Conservation (phyloP, 2,113 vertebrate genomes). For the Dascyllus trimaculatus region DNA sequence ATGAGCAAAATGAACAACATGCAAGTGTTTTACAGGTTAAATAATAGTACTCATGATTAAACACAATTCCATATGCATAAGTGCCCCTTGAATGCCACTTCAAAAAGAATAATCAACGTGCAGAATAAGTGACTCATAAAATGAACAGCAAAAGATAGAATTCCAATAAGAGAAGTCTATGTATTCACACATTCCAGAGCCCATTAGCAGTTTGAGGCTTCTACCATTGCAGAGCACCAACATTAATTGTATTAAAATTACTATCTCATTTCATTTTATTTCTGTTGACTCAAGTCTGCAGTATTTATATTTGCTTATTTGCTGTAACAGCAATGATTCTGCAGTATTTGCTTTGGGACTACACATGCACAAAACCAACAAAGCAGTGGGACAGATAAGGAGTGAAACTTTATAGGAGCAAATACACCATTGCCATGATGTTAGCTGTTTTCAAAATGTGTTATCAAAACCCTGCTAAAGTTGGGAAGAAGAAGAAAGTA, state of each 20-base stretch:
- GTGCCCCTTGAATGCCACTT: too few species aligned
- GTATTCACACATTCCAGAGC: neutral
- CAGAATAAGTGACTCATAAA: too few species aligned
- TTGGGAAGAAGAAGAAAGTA: neutral
- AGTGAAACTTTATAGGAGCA: constrained; percentile 1
- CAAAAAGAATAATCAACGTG: too few species aligned
- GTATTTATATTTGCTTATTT: constrained; percentile 36
- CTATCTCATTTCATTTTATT: constrained; percentile 14
- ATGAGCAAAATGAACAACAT: too few species aligned
- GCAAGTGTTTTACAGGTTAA: too few species aligned
- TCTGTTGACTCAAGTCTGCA: constrained; percentile 13
- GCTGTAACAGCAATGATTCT: constrained; percentile 6
- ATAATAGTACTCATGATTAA: too few species aligned
- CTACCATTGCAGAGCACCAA: neutral
- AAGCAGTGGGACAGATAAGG: neutral
- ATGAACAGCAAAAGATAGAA: too few species aligned
- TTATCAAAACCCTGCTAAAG: neutral
- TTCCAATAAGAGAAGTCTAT: too few species aligned
- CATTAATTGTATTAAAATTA: neutral
- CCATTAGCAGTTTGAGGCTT: neutral
- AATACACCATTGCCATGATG: neutral
- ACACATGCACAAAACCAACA: constrained; percentile 16
- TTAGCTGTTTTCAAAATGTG: constrained; percentile 1
- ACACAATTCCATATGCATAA: too few species aligned
- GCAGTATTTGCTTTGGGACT: constrained; percentile 7